Evolutionary conservation across 1,140 invertebrate species (phyloP).

Genomic region (Drosophila tristis): DNA sequence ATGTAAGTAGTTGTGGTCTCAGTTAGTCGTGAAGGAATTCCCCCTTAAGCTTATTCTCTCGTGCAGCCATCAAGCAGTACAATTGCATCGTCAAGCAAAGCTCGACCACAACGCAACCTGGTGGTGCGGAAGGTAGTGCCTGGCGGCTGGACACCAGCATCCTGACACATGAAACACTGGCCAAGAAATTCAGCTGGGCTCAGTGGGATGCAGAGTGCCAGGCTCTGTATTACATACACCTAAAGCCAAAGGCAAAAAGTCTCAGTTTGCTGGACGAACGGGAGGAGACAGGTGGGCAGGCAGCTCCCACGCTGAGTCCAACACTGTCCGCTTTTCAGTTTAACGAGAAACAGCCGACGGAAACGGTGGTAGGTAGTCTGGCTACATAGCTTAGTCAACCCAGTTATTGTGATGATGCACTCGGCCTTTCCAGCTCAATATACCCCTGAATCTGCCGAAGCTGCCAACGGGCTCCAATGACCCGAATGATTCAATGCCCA

Average conservation of each 20-base stretch:
- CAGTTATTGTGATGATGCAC: too few relatives aligned
- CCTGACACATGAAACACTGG: slow-evolving; percentile 87
- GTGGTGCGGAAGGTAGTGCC: slow-evolving; percentile 83
- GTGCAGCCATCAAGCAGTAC: slow-evolving; percentile 71
- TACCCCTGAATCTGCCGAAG: slow-evolving; percentile 92
- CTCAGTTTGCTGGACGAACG: slow-evolving; percentile 86
- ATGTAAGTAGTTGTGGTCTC: slow-evolving; percentile 86
- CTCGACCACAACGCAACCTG: slow-evolving; percentile 57
- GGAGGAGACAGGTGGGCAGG: slow-evolving; percentile 81
- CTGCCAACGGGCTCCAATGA: slow-evolving; percentile 85
- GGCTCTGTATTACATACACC: slow-evolving; percentile 92
- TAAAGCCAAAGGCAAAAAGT: slow-evolving; percentile 88
- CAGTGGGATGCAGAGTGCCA: slow-evolving; percentile 90
- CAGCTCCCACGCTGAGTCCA: slow-evolving; percentile 84
- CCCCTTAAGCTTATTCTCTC: background rate
- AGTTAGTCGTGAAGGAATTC: too few relatives aligned
- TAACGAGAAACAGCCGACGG: slow-evolving; percentile 92
- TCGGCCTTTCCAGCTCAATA: slow-evolving; percentile 88
- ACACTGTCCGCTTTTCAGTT: slow-evolving; percentile 93
- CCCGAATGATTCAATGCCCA: slow-evolving; percentile 73
- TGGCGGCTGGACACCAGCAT: slow-evolving; percentile 85
- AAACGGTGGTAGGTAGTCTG: slow-evolving; percentile 89
- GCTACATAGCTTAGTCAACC: background rate
- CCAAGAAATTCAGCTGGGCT: slow-evolving; percentile 91
- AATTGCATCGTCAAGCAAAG: slow-evolving; percentile 70